Conservation (phyloP, 2,797 vertebrate genomes). For the Sebastes ruberrimus region DNA sequence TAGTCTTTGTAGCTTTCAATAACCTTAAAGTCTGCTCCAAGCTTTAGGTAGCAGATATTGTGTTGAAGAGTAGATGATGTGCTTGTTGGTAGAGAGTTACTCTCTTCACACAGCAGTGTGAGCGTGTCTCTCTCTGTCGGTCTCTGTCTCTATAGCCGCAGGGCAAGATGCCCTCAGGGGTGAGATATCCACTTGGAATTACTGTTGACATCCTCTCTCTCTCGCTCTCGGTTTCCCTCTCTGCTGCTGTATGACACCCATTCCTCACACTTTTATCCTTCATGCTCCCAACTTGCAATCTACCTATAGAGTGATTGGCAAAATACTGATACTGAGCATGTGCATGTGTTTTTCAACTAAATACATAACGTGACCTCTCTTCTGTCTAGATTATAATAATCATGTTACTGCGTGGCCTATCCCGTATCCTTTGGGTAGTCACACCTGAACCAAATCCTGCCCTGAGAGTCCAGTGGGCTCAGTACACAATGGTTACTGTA, state of each 20-base stretch:
- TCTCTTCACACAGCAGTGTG: conserved; percentile 15
- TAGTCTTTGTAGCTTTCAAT: neutral
- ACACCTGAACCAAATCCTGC: conserved; percentile 4
- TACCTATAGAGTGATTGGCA: conserved; percentile 14
- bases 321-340: conserved; percentile 18
- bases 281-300: conserved; percentile 38
- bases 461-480: conserved; percentile 1
- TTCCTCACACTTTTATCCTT: conserved; percentile 50
- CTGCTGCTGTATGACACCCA: conserved; percentile 39
- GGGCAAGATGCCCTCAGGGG: conserved; percentile 68
- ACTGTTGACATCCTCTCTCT: conserved; percentile 57
- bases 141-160: conserved; percentile 35
- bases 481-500: neutral
- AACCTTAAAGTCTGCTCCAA: conserved; percentile 1
- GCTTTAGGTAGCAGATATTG: conserved; percentile 27
- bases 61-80: conserved; percentile 33
- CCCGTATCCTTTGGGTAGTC: conserved; percentile 4
- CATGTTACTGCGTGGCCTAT: conserved; percentile 22
- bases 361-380: conserved; percentile 30
- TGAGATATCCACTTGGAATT: conserved; percentile 59
- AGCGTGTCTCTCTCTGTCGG: conserved; percentile 25
- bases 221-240: conserved; percentile 27
- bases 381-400: conserved; percentile 38
- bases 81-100: conserved; percentile 22
- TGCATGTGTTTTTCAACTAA: neutral